phyloP scores from a whole-genome alignment of 2,797 vertebrate genomes.

The Orientallactaga sibirica region DNA sequence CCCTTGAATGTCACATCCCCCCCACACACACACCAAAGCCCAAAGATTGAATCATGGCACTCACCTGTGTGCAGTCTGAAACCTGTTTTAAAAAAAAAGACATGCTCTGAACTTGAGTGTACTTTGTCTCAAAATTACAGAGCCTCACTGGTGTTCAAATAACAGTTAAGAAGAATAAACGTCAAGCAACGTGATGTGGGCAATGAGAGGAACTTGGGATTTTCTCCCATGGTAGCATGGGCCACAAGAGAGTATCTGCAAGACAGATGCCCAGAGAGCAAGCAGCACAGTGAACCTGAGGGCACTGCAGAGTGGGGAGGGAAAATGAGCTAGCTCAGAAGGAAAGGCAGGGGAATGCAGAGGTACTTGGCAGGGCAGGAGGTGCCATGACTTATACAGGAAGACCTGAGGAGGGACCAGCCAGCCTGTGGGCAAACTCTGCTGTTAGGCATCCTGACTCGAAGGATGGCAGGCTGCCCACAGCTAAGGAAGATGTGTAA shows the following conservation, averaged over 20 bases:
- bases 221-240: constrained; percentile 29
- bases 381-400: accelerated
- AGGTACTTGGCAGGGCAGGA: neutral
- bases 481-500: neutral
- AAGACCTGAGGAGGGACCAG: neutral
- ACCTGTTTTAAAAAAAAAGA: neutral
- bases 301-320: accelerated
- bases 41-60: neutral
- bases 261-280: neutral
- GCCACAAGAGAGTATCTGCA: neutral
- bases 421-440: neutral
- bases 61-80: neutral
- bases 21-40: neutral
- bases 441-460: neutral
- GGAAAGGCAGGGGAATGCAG: neutral
- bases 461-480: neutral
- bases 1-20: neutral
- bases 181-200: neutral
- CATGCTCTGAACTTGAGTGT: neutral
- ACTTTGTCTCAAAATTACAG: constrained; percentile 48
- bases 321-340: neutral
- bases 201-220: neutral
- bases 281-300: neutral
- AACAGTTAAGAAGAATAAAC: constrained; percentile 7
- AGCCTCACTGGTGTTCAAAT: neutral